These are phyloP conservation scores for Ascaphus truei DNA, from an alignment of 2,113 vertebrate species.

Conservation along the genomic window DNA sequence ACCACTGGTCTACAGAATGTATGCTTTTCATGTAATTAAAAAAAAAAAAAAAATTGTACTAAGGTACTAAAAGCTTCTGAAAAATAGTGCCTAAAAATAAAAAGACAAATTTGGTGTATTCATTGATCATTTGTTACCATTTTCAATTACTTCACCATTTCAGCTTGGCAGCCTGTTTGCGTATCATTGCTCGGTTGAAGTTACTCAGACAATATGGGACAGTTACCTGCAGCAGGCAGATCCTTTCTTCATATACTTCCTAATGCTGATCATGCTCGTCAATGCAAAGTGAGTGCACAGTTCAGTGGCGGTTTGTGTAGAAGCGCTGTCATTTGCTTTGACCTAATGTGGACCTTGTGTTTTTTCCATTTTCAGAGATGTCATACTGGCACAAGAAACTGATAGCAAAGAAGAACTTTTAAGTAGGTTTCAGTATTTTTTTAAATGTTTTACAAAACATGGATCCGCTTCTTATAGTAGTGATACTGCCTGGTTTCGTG, in stretches of 20 bases:
- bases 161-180: slow-evolving; percentile 93
- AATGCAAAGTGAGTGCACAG: slow-evolving; percentile 86
- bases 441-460: too few species aligned
- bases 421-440: slow-evolving; percentile 74
- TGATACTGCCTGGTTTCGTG: too few species aligned
- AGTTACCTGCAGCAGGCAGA: slow-evolving; percentile 91
- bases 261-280: slow-evolving; percentile 97
- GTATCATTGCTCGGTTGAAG: slow-evolving; percentile 80
- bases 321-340: slow-evolving; percentile 28
- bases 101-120: neutral
- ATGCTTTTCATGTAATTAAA: neutral
- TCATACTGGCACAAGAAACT: slow-evolving; percentile 76
- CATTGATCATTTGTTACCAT: too few species aligned
- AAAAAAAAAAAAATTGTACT: neutral
- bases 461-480: too few species aligned
- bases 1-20: too few species aligned
- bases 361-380: slow-evolving; percentile 71
- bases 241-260: slow-evolving; percentile 95
- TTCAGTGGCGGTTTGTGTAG: neutral
- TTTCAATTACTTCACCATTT: too few species aligned
- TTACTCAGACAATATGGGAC: slow-evolving; percentile 92
- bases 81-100: neutral
- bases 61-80: neutral
- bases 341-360: slow-evolving; percentile 38
- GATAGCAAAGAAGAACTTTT: slow-evolving; percentile 82